phyloP scores from a whole-genome alignment of 2,888 invertebrate genomes.

The Netelia inedita region DNA sequence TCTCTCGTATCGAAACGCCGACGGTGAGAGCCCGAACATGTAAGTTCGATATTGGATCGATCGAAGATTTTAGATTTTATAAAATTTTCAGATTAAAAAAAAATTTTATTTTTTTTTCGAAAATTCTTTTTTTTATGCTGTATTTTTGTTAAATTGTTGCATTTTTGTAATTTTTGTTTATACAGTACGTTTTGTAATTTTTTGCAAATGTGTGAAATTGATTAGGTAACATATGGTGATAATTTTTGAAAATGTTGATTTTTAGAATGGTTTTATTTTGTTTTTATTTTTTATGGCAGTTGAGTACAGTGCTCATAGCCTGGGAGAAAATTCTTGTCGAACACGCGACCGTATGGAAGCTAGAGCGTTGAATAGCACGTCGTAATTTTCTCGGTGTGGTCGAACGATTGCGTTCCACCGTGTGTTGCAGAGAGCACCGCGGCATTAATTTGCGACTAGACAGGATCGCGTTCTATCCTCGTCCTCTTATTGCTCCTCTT shows the following conservation, averaged over 20 bases:
- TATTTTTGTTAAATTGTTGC: too few species aligned
- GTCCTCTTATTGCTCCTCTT: conserved; percentile 26
- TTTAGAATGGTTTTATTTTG: not conserved
- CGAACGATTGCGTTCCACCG: conserved; percentile 40
- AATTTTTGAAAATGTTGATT: not conserved
- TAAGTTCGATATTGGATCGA: too few species aligned
- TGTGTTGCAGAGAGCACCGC: conserved; percentile 26
- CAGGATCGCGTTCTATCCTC: conserved; percentile 53
- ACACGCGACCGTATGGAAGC: conserved; percentile 46
- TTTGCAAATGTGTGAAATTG: not conserved
- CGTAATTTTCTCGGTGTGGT: conserved; percentile 55
- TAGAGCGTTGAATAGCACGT: conserved; percentile 37
- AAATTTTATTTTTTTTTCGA: too few species aligned
- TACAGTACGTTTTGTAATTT: not conserved
- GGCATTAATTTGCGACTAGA: conserved; percentile 58
- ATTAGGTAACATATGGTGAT: too few species aligned
- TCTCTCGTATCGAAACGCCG: not conserved
- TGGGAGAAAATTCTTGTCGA: conserved; percentile 28
- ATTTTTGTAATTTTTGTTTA: too few species aligned
- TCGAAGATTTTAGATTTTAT: not conserved
- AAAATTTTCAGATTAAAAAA: too few species aligned
- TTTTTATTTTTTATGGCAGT: conserved; percentile 7
- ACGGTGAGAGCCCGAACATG: too few species aligned
- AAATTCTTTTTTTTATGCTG: too few species aligned
- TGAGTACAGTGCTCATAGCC: conserved; percentile 11